Evolutionary conservation across 2,888 invertebrate genomes (phyloP), one percentile per base, ranked within the genome.

Genomic region (Amphimallon solstitiale): DNA sequence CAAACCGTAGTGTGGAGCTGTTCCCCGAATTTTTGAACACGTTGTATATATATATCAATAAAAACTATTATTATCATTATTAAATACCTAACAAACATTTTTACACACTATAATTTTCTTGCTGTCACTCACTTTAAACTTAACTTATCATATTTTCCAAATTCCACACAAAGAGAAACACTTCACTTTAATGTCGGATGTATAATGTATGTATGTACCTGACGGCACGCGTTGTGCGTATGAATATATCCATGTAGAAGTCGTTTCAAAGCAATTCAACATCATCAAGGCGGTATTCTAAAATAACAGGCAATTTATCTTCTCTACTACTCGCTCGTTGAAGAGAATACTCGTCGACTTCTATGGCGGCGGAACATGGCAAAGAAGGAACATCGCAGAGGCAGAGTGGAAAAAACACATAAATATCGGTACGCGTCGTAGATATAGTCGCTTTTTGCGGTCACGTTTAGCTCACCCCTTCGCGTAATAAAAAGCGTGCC

Each of bases 341-440:
- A 29, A 34, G 38, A 34, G 38, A 59, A 43, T 59, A 34, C 45
- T 45, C 43, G 43, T 14, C 43, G 56, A 59, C 43, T 23, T 45
- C 43, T 43, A 43, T 45, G 43, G 29, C 34, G 23, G 45, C 34
- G n/a, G 43, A 34, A 59, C 29, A 59, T 43, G 43, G 56, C 43
- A n/a, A 14, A 43, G 29, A 29, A 59, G 14, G 43, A 34, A 19
- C 29, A 29, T 9, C 15, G n/a, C n/a, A n/a, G n/a, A n/a, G n/a
- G n/a, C n/a, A n/a, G n/a, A n/a, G n/a, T n/a, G 19, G 29, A 38
- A 45, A 29, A 59, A 45, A 34, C 43, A 43, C 56, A 45, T 59
- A 59, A 59, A 59, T 45, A 59, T 59, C 56, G 34, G 56, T 59
- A 45, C 43, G 56, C 56, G 56, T 59, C 52, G 43, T 43, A 59